A percentile compares a stretch with the other conserved stretches of the same genome.
phyloP scores from a whole-genome alignment of 2,888 invertebrate species.

The Atrina japonica region DNA sequence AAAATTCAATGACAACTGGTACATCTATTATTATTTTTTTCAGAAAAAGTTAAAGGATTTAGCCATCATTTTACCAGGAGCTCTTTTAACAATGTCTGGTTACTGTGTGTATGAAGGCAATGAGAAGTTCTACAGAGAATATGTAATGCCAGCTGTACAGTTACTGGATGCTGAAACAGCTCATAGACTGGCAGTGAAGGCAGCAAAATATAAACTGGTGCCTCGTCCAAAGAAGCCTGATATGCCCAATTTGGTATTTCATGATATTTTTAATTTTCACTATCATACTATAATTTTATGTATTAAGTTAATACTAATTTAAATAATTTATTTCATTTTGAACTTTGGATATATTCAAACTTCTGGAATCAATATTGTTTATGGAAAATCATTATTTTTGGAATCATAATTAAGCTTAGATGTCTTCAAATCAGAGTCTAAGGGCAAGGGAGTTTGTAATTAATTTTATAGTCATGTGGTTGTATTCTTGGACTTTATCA shows the following conservation, averaged over 20 bases:
- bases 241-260: constrained; percentile 85
- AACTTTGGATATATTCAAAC: no score
- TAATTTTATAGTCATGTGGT: no score
- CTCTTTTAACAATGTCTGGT: constrained; percentile 85
- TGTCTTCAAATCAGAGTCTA: no score
- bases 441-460: no score
- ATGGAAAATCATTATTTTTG: no score
- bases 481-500: no score
- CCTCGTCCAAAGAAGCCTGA: constrained; percentile 85
- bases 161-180: constrained; percentile 90
- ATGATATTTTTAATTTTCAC: neutral
- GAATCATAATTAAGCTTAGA: no score
- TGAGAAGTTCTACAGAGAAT: constrained; percentile 88
- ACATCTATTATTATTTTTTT: constrained; percentile 57
- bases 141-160: constrained; percentile 86
- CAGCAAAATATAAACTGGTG: constrained; percentile 89
- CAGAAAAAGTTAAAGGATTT: constrained; percentile 87
- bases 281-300: no score
- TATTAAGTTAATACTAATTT: no score
- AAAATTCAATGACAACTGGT: no score
- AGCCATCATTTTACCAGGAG: constrained; percentile 86
- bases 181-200: constrained; percentile 89
- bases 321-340: no score
- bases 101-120: constrained; percentile 88
- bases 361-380: no score